These are phyloP conservation scores for Lasiurus cinereus DNA, from an alignment of 2,113 vertebrate genomes.

Conservation along the genomic window DNA sequence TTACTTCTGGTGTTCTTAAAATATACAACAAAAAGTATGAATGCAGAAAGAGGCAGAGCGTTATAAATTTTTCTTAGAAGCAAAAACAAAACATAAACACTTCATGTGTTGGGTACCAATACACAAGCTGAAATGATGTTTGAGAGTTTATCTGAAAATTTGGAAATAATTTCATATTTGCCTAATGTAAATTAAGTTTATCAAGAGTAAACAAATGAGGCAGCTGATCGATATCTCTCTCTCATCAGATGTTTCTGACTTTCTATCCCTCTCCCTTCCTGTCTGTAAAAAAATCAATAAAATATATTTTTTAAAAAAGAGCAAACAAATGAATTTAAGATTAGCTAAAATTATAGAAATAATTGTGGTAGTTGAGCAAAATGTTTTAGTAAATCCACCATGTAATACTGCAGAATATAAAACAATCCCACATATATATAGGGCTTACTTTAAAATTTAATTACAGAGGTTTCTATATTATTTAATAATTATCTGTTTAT, in stretches of 20 bases:
- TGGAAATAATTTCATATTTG: neutral
- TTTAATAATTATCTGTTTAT: neutral
- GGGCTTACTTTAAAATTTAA: neutral
- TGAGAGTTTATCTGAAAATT: neutral
- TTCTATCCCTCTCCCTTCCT: no score
- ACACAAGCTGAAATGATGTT: neutral
- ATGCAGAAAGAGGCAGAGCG: neutral
- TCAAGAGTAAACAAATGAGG: neutral
- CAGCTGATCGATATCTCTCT: no score
- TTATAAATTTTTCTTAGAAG: neutral
- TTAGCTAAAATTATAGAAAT: neutral
- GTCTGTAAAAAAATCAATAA: no score
- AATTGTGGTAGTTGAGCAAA: neutral
- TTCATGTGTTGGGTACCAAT: neutral
- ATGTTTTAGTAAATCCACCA: neutral
- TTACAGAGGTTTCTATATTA: neutral
- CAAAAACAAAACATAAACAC: neutral
- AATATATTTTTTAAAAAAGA: neutral
- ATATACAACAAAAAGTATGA: neutral
- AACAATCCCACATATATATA: neutral
- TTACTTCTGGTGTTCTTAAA: constrained; percentile 65
- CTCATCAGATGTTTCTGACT: no score
- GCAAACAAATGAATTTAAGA: constrained; percentile 27
- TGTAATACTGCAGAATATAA: neutral
- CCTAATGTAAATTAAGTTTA: neutral